Conservation (phyloP, 2,888 invertebrate species). For the Drosophila nr. medialis region DNA sequence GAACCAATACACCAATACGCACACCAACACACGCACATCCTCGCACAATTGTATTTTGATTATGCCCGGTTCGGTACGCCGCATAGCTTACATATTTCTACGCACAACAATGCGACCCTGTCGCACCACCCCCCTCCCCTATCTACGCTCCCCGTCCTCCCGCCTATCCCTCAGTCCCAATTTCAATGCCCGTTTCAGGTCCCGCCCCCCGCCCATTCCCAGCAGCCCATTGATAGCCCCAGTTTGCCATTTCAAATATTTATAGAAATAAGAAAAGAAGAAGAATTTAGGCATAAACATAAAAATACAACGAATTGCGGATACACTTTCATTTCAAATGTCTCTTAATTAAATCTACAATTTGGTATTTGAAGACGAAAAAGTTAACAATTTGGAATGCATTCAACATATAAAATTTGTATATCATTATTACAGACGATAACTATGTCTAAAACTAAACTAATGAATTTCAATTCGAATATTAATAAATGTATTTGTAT, state of each 20-base stretch:
- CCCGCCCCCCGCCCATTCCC: conserved; percentile 5
- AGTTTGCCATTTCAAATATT: conserved; percentile 74
- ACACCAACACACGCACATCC: conserved; percentile 41
- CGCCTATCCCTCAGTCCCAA: not conserved
- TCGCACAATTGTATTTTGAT: conserved; percentile 80
- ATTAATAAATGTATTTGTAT: not conserved
- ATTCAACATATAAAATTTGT: not conserved
- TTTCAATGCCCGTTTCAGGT: not conserved
- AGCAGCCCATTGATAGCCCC: conserved; percentile 67
- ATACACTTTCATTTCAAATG: conserved; percentile 25
- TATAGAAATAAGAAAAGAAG: conserved; percentile 63
- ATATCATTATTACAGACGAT: not conserved
- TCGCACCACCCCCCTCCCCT: not conserved
- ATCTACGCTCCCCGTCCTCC: not conserved
- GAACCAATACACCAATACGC: conserved; percentile 21
- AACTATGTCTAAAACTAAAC: not conserved
- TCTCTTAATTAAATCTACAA: not conserved
- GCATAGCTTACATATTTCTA: conserved; percentile 78
- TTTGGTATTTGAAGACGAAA: not conserved
- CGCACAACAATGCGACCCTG: conserved; percentile 74
- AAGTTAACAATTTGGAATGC: not conserved
- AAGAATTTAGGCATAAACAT: conserved; percentile 31
- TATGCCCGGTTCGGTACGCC: conserved; percentile 80
- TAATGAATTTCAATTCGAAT: not conserved
- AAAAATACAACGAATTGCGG: conserved; percentile 23